Base-by-base conservation (phyloP, 2,797 vertebrate genomes). In the Erpetoichthys calabaricus region DNA sequence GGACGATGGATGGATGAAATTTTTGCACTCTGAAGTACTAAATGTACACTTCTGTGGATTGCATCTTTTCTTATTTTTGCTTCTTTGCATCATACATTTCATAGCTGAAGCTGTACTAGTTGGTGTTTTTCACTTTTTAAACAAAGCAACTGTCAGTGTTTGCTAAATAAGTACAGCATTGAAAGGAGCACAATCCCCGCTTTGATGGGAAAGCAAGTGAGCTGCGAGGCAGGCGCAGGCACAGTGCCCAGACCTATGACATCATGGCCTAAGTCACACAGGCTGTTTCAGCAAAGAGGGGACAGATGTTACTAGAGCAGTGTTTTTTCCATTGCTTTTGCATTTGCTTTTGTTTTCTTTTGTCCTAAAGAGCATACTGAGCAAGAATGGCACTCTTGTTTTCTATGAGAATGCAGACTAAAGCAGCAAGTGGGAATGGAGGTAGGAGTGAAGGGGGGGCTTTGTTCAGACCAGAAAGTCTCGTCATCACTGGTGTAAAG, bases 251-350 rank as follows among this genome's bases (percentile, higher is more conserved):
- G 51, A 54, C 65, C 45, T 4, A 51, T 71, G 68, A 79, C 72
- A 66, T 78, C 77, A 75, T 59, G 61, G 56, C 44, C 51, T 10
- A 53, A 60, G 59, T 78, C 73, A 75, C 70, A 63, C 70, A 69
- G 61, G 47, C 63, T 10, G 7, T 60, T 25, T 56, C 57, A 9
- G 60, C 54, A 44, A 57, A 61, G 61, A 60, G 55, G 54, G 8
- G 59, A 55, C 59, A 53, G 60, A 67, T 61, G 55, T 64, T 58
- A 8, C 46, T 47, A 7, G 44, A 51, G 45, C n/a, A 25, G 44
- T 43, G 3, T 43, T 45, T 60, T 47, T 44, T 60, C 45, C 51
- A 55, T n/a, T 5, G 46, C 47, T 59, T 44, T 53, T 41, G 42
- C 25, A 5, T 10, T 43, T 8, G 6, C 45, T 60, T 42, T n/a